Percentiles rank a stretch among this genome's conserved stretches.
Conservation (phyloP, 2,113 vertebrate species). For the Cavia porcellus region DNA sequence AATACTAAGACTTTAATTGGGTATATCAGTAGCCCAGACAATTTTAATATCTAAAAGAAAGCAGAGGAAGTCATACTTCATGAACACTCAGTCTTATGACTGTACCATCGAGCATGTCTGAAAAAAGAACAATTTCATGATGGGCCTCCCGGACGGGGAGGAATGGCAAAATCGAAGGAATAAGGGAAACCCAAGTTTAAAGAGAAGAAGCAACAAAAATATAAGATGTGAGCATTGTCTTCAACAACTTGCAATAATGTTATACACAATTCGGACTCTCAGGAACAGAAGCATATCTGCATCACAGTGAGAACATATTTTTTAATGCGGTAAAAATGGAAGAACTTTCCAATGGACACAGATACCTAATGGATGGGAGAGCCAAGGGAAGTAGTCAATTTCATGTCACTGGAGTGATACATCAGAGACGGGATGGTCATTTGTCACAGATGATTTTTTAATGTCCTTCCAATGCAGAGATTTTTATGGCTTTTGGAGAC, state of each 20-base stretch:
- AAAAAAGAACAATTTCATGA: neutral
- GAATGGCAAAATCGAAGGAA: slow-evolving; percentile 8
- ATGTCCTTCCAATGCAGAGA: slow-evolving; percentile 39
- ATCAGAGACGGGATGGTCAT: neutral
- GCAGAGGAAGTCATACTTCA: neutral
- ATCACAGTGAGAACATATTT: neutral
- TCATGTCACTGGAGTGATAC: neutral
- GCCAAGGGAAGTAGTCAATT: neutral
- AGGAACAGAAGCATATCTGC: neutral
- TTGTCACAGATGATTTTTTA: slow-evolving; percentile 53
- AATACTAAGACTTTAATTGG: neutral
- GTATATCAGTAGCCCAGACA: neutral
- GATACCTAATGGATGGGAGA: neutral
- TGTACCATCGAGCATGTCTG: rapidly evolving
- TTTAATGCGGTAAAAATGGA: neutral
- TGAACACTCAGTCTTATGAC: neutral
- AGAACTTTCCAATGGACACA: neutral
- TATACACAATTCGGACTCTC: neutral
- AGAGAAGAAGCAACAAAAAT: neutral
- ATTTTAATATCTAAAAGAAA: neutral
- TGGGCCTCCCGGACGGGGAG: neutral
- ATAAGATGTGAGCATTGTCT: neutral
- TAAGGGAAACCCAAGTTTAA: neutral
- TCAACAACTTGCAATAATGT: neutral
- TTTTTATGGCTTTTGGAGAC: slow-evolving; percentile 30